Conservation (phyloP, 2,797 vertebrate species). For the Sibirionetta formosa region DNA sequence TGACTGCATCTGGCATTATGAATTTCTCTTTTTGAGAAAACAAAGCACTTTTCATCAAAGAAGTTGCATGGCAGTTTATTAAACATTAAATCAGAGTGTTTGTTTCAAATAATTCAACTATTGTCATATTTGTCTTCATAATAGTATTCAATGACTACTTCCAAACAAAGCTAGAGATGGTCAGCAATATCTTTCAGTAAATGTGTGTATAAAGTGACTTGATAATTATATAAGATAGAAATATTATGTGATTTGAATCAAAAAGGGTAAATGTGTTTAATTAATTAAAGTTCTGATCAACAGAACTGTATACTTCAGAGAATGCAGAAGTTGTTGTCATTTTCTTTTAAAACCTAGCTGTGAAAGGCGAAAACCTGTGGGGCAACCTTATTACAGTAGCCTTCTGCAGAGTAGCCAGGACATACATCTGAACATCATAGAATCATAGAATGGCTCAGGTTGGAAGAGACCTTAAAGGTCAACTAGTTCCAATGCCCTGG, state of each 20-base stretch:
- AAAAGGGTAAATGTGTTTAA: not conserved
- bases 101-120: not conserved
- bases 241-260: not conserved
- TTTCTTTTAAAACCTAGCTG: not conserved
- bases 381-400: not conserved
- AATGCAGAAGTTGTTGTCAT: not conserved
- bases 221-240: not conserved
- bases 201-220: not conserved
- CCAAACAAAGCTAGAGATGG: not conserved
- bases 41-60: slow-evolving; percentile 18
- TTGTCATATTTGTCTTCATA: not conserved
- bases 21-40: slow-evolving; percentile 50
- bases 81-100: not conserved
- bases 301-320: not conserved
- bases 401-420: not conserved
- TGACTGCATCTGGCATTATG: slow-evolving; percentile 48
- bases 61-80: not conserved
- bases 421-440: not conserved
- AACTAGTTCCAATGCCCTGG: no score
- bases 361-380: not conserved
- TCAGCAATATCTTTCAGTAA: not conserved
- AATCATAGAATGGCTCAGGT: no score
- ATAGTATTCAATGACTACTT: not conserved
- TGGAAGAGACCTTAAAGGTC: no score
- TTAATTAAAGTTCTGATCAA: not conserved